phyloP scores from a whole-genome alignment of 2,797 vertebrate genomes.

The Chrosomus eos region DNA sequence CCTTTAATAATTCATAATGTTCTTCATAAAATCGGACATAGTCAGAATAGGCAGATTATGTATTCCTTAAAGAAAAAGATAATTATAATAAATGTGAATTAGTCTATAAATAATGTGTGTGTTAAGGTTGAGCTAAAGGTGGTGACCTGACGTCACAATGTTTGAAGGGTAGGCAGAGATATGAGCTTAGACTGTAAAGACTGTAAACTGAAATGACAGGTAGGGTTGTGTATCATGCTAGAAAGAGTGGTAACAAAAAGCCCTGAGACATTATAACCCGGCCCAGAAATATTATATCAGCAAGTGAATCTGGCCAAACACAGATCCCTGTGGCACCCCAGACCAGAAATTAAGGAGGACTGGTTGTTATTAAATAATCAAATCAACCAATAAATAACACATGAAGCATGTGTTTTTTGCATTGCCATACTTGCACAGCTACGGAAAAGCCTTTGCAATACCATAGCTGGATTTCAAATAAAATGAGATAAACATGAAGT shows the following conservation, averaged over 20 bases:
- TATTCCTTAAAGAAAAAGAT: not conserved
- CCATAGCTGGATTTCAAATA: constrained; percentile 51
- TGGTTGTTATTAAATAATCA: not conserved
- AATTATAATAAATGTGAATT: not conserved
- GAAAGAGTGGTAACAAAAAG: not conserved
- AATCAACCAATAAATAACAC: not conserved
- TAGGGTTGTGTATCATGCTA: not conserved
- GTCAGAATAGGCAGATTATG: not conserved
- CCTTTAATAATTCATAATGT: not conserved
- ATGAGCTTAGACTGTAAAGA: not conserved
- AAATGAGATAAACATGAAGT: constrained; percentile 15
- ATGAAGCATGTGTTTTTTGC: not conserved
- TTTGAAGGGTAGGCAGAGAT: not conserved
- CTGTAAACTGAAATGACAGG: not conserved
- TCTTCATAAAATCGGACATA: not conserved
- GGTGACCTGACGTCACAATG: not conserved
- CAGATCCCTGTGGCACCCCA: not conserved
- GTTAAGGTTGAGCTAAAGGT: not conserved
- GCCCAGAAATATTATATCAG: not conserved
- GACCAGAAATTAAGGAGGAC: not conserved
- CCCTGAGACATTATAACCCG: not conserved
- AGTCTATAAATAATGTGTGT: not conserved
- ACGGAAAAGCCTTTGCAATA: constrained; percentile 52
- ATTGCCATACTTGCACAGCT: constrained; percentile 6
- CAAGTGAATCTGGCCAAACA: not conserved